Base-by-base conservation (phyloP, 1,140 invertebrate species). In the Rhagoletis pomonella region DNA sequence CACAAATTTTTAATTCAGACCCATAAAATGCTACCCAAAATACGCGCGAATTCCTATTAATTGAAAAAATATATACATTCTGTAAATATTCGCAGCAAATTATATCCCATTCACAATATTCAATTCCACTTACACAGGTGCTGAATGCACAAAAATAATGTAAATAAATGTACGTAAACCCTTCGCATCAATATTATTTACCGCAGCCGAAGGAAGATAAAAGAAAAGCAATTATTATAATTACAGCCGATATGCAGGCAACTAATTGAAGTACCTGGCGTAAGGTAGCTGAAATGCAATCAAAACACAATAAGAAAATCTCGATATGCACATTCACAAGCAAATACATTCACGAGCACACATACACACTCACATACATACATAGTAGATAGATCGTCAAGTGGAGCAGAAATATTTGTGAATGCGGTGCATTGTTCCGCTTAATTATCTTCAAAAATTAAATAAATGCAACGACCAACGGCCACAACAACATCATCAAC, bases 221-320 rank as follows among this genome's bases (percentile, higher is more conserved):
- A 81, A 81, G 73, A 81, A 81, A 81, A 81, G 73, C 47, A 81
- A 81, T 81, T 81, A 81, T 81, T 81, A 81, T 81, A 81, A 81
- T 81, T 81, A 47, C 73, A 81, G 73, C 47, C 73, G 73, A 81
- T 81, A 81, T 81, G 73, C 73, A 81, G 73, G 73, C 47, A 81
- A 81, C 73, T 81, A 81, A 81, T 81, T 81, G 73, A 81, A 81
- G 73, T 47, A 81, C 2, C 73, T 29, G 29, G 9, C 73, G 17
- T 81, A 50, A 55, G 73, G 73, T 81, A 81, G 73, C 73, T 47
- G 47, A 50, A 55, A 47, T 81, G 47, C 44, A 81, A 81, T 81
- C 73, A 81, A 81, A 81, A 81, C 10, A 81, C 44, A 81, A 81
- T 81, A 81, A 81, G 73, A 81, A 81, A 81, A 81, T 81, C 73